Evolutionary conservation across 2,113 vertebrate species (phyloP), one percentile per base, ranked within the genome.

Genomic region (Triplophysa siluroides): DNA sequence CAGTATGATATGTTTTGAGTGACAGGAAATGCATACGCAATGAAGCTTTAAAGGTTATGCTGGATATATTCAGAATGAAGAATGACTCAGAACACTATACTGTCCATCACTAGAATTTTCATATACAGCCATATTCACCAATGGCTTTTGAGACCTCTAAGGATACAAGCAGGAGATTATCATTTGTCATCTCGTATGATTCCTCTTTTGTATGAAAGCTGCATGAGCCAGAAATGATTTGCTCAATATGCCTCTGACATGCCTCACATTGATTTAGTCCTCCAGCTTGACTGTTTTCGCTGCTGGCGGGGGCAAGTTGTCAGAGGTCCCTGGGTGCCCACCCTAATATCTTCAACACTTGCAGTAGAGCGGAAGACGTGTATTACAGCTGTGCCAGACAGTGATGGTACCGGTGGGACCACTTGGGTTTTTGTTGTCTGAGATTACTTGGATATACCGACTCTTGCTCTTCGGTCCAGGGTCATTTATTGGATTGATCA

Each of bases 161-260:
- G 19, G 54, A n/a, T 8, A 58, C 54, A 81, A 76, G 73, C 58
- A 47, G 16, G 43, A 81, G 67, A 78, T 65, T 83, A 81, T 78
- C 65, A 65, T 52, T 54, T 77, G 24, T 65, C 61, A 43, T 75
- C 21, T 29, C 9, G 62, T 75, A 47, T 75, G 58, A 19, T 24
- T 47, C 66, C 38, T 52, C 86, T 89, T 89, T 89, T 80, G 86
- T 87, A 88, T 86, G 85, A 90, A 89, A 58, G 82, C 81, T 78
- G 79, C 60, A 86, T 90, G 85, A 85, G 81, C 83, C 87, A 84
- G 89, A 87, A 90, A 90, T 88, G 79, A 88, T 90, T 88, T 88
- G 82, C 78, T 85, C 84, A 86, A 86, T 87, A 83, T 83, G 85
- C 85, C 88, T 86, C 80, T 6, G 11, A 76, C 86, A 86, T 69